phyloP scores from a whole-genome alignment of 2,797 vertebrate species.

The Artibeus jamaicensis region DNA sequence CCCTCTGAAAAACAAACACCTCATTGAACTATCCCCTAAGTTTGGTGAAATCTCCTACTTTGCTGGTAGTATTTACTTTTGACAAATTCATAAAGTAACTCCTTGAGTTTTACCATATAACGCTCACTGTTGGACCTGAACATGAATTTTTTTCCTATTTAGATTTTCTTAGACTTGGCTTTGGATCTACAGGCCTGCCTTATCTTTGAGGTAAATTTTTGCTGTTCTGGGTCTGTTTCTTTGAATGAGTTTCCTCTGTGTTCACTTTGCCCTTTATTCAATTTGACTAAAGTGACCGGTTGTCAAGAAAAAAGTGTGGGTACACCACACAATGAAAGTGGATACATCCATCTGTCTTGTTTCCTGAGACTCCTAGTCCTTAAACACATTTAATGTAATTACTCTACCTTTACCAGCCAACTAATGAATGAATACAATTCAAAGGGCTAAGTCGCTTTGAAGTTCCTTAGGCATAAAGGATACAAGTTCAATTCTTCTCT shows the following conservation, averaged over 20 bases:
- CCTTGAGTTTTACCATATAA: background rate
- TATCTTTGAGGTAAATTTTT: slow-evolving; percentile 16
- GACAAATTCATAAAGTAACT: slow-evolving; percentile 10
- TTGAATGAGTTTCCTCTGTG: background rate
- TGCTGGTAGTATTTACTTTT: background rate
- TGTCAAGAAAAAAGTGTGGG: background rate
- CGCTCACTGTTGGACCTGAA: rapidly evolving
- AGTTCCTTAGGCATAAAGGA: background rate
- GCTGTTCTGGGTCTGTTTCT: background rate
- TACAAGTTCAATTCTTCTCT: background rate
- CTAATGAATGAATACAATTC: background rate
- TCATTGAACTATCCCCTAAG: slow-evolving; percentile 26
- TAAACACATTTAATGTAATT: background rate
- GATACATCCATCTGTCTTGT: background rate
- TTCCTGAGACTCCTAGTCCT: slow-evolving; percentile 40
- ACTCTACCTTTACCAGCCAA: background rate
- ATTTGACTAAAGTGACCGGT: background rate
- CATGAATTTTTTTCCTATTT: background rate
- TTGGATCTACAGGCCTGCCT: background rate
- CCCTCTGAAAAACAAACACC: background rate
- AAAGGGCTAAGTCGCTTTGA: background rate
- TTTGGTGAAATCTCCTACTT: slow-evolving; percentile 23
- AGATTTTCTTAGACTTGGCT: background rate
- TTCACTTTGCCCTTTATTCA: background rate
- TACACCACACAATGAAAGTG: background rate